phyloP scores from a whole-genome alignment of 1,140 invertebrate genomes.

The Hyles vespertilio region DNA sequence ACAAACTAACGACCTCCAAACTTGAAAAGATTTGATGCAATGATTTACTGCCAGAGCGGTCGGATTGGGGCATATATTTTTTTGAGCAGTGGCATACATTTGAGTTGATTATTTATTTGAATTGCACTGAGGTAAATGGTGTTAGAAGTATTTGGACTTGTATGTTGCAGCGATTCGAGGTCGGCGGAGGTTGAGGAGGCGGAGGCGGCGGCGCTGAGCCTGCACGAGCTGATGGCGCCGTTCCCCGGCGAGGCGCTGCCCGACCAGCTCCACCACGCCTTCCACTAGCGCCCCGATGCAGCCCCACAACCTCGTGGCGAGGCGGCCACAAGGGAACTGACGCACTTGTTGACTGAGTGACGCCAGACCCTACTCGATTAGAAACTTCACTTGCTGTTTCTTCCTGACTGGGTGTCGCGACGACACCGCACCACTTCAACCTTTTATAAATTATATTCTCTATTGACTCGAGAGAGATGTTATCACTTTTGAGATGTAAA shows the following conservation, averaged over 20 bases:
- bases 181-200: too few species aligned
- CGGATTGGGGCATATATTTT: too few species aligned
- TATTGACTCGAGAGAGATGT: conserved; percentile 50
- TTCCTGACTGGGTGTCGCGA: conserved; percentile 14
- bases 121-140: too few species aligned
- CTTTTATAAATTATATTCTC: conserved; percentile 59
- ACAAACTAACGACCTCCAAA: too few species aligned
- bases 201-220: conserved; percentile 4
- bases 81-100: too few species aligned
- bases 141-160: too few species aligned
- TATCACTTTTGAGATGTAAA: conserved; percentile 69
- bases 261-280: not conserved
- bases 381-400: conserved; percentile 35
- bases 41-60: too few species aligned
- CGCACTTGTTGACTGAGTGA: too few species aligned
- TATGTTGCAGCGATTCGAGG: too few species aligned
- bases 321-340: not conserved
- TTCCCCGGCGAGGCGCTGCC: not conserved
- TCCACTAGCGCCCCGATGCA: not conserved
- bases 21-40: too few species aligned
- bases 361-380: conserved; percentile 4
- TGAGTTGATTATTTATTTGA: too few species aligned
- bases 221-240: not conserved
- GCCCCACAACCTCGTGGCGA: conserved; percentile 40
- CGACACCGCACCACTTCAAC: conserved; percentile 26